Conservation (phyloP, 2,113 vertebrate genomes). For the Psittacula cyanocephala region DNA sequence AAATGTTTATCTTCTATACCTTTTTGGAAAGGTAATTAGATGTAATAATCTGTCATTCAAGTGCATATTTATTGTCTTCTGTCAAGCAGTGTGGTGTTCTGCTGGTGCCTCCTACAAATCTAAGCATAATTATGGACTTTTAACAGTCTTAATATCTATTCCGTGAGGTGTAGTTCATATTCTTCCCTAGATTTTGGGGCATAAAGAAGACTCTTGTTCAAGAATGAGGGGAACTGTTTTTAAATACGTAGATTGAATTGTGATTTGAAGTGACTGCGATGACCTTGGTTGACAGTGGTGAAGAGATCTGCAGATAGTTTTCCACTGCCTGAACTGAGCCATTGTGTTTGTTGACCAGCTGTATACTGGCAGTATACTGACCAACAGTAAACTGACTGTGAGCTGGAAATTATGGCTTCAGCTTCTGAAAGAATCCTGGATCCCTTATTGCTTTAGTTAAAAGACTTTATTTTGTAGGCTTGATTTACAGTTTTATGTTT, state of each 20-base stretch:
- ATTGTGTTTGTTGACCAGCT: background rate
- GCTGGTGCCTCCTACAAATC: background rate
- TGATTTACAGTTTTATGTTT: background rate
- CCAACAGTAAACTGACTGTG: background rate
- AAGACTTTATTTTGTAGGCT: background rate
- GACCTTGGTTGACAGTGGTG: background rate
- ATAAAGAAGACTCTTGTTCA: background rate
- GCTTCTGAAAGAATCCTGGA: background rate
- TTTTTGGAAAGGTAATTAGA: background rate
- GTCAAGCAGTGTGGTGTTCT: background rate
- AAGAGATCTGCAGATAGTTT: background rate
- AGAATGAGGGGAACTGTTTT: background rate
- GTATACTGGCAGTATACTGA: background rate
- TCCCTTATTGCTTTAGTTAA: background rate
- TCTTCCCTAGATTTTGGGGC: background rate
- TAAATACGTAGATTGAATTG: background rate
- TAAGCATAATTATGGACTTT: background rate
- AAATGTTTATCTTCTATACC: background rate
- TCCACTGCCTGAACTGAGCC: background rate
- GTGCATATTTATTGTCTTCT: background rate
- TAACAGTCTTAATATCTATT: background rate
- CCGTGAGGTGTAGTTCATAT: background rate
- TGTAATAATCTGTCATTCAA: background rate
- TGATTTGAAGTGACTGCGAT: background rate
- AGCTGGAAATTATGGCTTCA: background rate